Evolutionary conservation across 1,140 invertebrate species (phyloP), one percentile per base, ranked within the genome.

Genomic region (Prorops nasuta): DNA sequence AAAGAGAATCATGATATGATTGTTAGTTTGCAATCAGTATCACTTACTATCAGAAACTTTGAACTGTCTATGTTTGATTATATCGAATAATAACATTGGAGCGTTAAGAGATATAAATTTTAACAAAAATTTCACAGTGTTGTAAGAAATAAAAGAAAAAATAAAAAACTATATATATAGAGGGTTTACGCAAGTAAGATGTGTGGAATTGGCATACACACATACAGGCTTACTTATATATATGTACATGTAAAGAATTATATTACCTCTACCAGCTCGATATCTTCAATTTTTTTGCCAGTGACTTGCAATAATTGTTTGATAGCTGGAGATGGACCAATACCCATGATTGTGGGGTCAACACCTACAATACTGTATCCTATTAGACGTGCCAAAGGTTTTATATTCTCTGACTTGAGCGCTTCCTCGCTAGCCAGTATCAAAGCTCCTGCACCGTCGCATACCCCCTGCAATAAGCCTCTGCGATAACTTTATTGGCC

Each of bases 291-390:
- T 35, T 83, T 84, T 64, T 92, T 83, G 37, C 89, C 87, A 10
- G 88, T 82, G 7, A 79, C 74, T 63, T 84, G 84, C 1, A 93
- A 79, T 6, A 98, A 76, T 63, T 88, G 86, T 56, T 87, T 83
- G 43, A 98, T 98, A 12, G 96, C 94, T 2, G 93, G 90, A 2
- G 90, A 92, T 35, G 94, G 94, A 1, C 94, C 96, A 72, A 98
- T 96, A 42, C 88, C 88, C 88, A 91, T 91, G 54, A 96, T 90
- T 56, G 82, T 85, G 6, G 92, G 91, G 22, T 93, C 91, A 17
- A 92, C 90, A 3, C 91, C 91, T 31, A 91, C 86, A 44, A 84
- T 78, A 9, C 86, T 83, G 74, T 88, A 92, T 44, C 83, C 89
- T 2, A 90, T 79, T 1, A 94, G 72, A 41, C 90, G 80, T 6